These are phyloP conservation scores for Megaptera novaeangliae DNA, from an alignment of 2,113 vertebrate genomes.

Conservation along the genomic window DNA sequence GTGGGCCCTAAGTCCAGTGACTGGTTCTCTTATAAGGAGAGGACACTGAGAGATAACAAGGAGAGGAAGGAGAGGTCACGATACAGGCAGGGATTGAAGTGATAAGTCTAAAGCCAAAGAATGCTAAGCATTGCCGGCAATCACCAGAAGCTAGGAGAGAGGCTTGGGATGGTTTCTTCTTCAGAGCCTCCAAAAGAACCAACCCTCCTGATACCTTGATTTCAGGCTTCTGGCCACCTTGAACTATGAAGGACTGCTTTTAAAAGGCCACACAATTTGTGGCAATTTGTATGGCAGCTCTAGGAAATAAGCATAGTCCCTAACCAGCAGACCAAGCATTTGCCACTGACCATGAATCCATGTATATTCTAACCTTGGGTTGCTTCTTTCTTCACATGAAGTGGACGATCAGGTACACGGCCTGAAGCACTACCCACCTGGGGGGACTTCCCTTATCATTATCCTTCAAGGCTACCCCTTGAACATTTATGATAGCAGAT, in stretches of 20 bases:
- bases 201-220: neutral
- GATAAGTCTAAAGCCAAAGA: neutral
- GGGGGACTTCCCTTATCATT: neutral
- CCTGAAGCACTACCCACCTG: neutral
- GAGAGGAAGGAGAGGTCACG: neutral
- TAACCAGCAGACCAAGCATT: neutral
- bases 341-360: neutral
- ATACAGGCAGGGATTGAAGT: neutral
- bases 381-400: neutral
- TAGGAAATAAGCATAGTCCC: neutral
- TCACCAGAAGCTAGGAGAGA: neutral
- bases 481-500: neutral
- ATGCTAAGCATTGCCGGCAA: too few species aligned
- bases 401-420: neutral
- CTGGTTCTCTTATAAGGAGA: neutral
- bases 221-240: neutral
- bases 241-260: neutral
- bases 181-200: neutral
- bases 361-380: neutral
- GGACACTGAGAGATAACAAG: neutral
- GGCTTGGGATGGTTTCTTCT: neutral
- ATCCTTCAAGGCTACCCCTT: neutral
- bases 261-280: neutral
- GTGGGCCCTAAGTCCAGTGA: neutral
- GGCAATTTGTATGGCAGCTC: neutral